Evolutionary conservation across 2,113 vertebrate species (phyloP), one percentile per base, ranked within the genome.

Genomic region (Apistogramma diplotaenia): DNA sequence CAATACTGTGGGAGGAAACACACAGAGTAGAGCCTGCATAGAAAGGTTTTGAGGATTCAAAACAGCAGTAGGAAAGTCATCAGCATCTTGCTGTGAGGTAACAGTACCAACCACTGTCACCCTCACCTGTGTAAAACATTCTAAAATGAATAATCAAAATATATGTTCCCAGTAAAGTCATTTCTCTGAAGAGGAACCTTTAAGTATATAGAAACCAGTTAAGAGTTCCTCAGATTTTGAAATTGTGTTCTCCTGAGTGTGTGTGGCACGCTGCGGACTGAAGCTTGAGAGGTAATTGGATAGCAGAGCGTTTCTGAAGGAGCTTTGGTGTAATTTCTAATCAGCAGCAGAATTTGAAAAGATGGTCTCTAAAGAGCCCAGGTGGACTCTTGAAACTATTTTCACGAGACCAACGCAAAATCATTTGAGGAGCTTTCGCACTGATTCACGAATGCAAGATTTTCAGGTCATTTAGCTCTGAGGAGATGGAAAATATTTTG

Each of bases 261-360:
- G 31, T 25, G 40, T 2, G 62, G 40, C 59, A 79, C 73, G 51
- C 79, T 82, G 78, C 80, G 70, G 79, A 87, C 86, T 91, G 74
- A 87, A 88, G 85, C 78, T 81, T 70, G 79, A 85, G 82, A 59
- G 54, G 84, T 91, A 89, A 91, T 89, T 91, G 83, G 84, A 82
- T 79, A 61, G 67, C 3, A 35, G 21, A 83, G 73, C 71, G 54
- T 81, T 91, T 61, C 85, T 67, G 33, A 82, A 86, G 74, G 78
- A 84, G 81, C 80, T 74, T 51, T 60, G 33, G 77, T 70, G 79
- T 81, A 83, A 89, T 86, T 91, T 91, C 76, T 89, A 88, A 93
- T 92, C 83, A 90, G 87, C 55, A 71, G 58, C 81, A 75, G 43
- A 78, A 62, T 90, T 86, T 86, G 55, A 74, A 62, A 82, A 74